Evolutionary conservation across 1,140 invertebrate genomes (phyloP).

Genomic region (Anastatus disparis): DNA sequence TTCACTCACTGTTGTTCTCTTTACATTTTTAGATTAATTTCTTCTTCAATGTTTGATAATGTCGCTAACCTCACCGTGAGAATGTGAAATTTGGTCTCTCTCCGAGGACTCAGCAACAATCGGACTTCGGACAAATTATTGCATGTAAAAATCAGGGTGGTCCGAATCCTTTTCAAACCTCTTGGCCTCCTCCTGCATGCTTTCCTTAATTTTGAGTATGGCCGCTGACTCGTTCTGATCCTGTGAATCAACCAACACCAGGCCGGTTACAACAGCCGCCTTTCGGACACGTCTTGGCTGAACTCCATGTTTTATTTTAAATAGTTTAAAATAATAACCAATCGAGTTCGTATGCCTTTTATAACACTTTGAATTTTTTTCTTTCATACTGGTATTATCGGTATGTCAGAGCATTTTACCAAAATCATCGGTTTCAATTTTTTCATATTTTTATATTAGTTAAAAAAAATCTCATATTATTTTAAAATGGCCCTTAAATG

Average conservation of each 20-base stretch:
- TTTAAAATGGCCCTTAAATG: background rate
- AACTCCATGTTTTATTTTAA: too few species aligned
- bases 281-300: too few species aligned
- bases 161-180: constrained; percentile 99
- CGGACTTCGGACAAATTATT: constrained; percentile 71
- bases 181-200: constrained; percentile 99
- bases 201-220: constrained; percentile 99
- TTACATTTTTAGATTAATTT: background rate
- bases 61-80: constrained; percentile 20
- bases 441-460: background rate
- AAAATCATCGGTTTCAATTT: background rate
- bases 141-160: constrained; percentile 96
- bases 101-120: constrained; percentile 54
- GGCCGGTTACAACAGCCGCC: constrained; percentile 62
- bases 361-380: background rate
- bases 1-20: background rate
- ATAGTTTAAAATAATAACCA: background rate
- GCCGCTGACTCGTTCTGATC: constrained; percentile 98
- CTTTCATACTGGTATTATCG: background rate
- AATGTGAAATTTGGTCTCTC: constrained; percentile 55
- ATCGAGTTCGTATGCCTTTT: constrained; percentile 8
- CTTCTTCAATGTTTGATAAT: constrained; percentile 9
- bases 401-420: background rate
- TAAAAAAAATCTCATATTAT: too few species aligned
- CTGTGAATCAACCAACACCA: constrained; percentile 77